These are phyloP conservation scores for Campoplex nolae DNA, from an alignment of 2,888 invertebrate genomes.

Conservation along the genomic window DNA sequence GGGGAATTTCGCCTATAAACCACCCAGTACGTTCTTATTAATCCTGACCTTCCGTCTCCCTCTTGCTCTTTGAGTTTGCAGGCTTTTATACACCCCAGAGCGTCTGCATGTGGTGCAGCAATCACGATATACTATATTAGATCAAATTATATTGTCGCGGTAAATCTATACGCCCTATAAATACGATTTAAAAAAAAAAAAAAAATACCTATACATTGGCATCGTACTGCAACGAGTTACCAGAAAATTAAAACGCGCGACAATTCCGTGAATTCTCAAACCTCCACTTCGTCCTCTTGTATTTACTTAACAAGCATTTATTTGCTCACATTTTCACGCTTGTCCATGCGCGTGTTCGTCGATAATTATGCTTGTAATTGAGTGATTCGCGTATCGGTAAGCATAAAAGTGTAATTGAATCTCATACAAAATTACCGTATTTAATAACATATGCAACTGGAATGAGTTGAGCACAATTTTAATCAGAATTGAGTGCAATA, in stretches of 20 bases:
- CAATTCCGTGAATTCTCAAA: not conserved
- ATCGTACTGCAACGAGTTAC: conserved; percentile 19
- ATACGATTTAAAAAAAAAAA: not conserved
- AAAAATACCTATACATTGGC: not conserved
- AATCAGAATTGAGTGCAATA: no score
- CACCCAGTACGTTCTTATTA: conserved; percentile 60
- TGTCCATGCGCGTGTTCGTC: not conserved
- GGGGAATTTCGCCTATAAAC: conserved; percentile 64
- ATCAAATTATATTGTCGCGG: conserved; percentile 45
- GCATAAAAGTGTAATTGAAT: not conserved
- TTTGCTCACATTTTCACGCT: no score
- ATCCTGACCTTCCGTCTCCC: conserved; percentile 24
- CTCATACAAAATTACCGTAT: not conserved
- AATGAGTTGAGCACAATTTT: no score
- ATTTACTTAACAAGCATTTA: not conserved
- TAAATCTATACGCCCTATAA: conserved; percentile 40
- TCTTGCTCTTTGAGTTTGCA: not conserved
- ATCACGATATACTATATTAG: conserved; percentile 36
- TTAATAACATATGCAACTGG: no score
- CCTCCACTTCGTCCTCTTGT: not conserved
- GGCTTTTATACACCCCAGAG: not conserved
- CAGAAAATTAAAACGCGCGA: conserved; percentile 16
- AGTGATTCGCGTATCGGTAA: not conserved
- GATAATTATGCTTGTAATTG: not conserved
- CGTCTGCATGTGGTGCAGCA: conserved; percentile 20